phyloP scores from a whole-genome alignment of 2,113 vertebrate species.

The Anarhynchus alexandrinus region DNA sequence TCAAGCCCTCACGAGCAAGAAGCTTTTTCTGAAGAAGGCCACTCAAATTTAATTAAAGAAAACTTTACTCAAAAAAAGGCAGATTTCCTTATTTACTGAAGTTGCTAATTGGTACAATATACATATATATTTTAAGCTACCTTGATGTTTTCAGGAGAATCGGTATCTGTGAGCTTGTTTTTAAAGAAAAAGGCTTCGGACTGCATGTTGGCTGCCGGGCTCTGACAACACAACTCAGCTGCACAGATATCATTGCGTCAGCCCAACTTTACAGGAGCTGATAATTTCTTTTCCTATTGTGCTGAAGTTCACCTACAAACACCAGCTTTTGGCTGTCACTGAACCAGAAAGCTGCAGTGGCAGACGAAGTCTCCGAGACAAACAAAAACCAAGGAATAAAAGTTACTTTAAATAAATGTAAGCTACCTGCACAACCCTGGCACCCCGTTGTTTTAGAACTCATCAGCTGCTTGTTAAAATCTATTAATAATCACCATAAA shows the following conservation, averaged over 20 bases:
- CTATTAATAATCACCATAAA: conserved; percentile 59
- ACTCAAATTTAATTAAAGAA: not conserved
- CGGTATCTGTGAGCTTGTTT: not conserved
- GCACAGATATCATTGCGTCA: not conserved
- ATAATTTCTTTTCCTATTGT: not conserved
- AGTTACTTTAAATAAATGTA: conserved; percentile 64
- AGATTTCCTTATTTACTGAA: not conserved
- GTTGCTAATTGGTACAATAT: not conserved
- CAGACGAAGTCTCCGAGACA: conserved; percentile 50
- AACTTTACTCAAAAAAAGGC: not conserved
- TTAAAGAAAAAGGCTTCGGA: not conserved
- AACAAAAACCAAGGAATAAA: conserved; percentile 44
- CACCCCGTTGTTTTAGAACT: conserved; percentile 41
- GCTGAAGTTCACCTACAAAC: not conserved
- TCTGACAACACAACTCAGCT: not conserved
- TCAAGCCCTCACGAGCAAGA: not conserved
- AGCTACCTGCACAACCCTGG: conserved; percentile 24
- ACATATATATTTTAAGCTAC: not conserved
- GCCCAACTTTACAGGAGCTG: not conserved
- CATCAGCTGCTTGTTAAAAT: conserved; percentile 68
- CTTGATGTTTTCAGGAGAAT: not conserved
- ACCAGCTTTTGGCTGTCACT: not conserved
- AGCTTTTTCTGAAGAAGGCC: not conserved
- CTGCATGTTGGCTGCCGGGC: not conserved
- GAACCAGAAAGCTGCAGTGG: conserved; percentile 31